Evolutionary conservation across 2,113 vertebrate species (phyloP).

Genomic region (Nerophis lumbriciformis): DNA sequence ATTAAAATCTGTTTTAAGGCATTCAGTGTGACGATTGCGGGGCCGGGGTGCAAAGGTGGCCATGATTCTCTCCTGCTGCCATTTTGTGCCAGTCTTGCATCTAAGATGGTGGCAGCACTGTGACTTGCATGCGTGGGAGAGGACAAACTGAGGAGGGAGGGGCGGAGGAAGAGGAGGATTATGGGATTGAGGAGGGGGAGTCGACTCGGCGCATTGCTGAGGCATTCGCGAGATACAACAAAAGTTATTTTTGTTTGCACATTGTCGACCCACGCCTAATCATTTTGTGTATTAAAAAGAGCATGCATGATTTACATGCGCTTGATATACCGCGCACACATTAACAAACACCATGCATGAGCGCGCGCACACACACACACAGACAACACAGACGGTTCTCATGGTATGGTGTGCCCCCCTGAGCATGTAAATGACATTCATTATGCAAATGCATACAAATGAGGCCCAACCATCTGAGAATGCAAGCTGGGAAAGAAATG

Average conservation of each 20-base stretch:
- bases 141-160: slow-evolving; percentile 63
- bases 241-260: slow-evolving; percentile 4
- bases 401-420: slow-evolving; percentile 83
- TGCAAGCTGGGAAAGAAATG: slow-evolving; percentile 62
- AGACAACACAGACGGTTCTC: slow-evolving; percentile 71
- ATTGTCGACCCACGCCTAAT: slow-evolving; percentile 26
- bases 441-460: slow-evolving; percentile 99
- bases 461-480: slow-evolving; percentile 87
- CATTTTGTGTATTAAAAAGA: slow-evolving; percentile 36
- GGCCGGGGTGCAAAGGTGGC: slow-evolving; percentile 46
- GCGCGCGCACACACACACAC: slow-evolving; percentile 38
- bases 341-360: slow-evolving; percentile 25
- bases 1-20: slow-evolving; percentile 68
- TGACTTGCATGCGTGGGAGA: slow-evolving; percentile 61
- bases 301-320: slow-evolving; percentile 46
- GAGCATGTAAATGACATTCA: slow-evolving; percentile 95
- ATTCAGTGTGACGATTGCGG: slow-evolving; percentile 41
- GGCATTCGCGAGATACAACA: not conserved
- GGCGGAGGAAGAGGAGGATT: slow-evolving; percentile 53
- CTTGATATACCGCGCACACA: slow-evolving; percentile 49
- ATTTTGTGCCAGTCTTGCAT: slow-evolving; percentile 72
- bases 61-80: slow-evolving; percentile 60
- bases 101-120: slow-evolving; percentile 75
- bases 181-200: slow-evolving; percentile 63
- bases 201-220: slow-evolving; percentile 45